Conservation (phyloP, 2,113 vertebrate genomes). For the Triplophysa tibetana region DNA sequence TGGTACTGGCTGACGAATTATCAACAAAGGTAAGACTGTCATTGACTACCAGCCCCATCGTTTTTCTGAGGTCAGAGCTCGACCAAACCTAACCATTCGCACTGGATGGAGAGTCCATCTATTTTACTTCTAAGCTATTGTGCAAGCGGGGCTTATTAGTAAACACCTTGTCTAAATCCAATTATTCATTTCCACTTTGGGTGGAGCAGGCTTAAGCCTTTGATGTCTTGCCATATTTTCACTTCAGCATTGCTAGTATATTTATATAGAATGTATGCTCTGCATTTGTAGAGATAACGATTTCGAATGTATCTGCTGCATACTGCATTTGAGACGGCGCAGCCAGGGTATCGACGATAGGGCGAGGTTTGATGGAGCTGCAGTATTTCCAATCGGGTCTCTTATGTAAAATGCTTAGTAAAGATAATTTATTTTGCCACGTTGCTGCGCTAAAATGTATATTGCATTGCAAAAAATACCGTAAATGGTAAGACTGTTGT, state of each 20-base stretch:
- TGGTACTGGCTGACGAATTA: slow-evolving; percentile 61
- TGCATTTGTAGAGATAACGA: background rate
- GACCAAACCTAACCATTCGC: background rate
- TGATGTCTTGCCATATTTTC: background rate
- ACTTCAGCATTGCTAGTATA: background rate
- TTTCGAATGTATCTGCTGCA: slow-evolving; percentile 18
- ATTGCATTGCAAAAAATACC: background rate
- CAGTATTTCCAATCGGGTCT: slow-evolving; percentile 38
- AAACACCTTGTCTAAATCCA: slow-evolving; percentile 7
- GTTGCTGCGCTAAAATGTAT: slow-evolving; percentile 34
- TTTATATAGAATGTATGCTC: background rate
- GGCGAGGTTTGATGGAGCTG: slow-evolving; percentile 45
- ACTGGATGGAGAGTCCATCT: background rate
- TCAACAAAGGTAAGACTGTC: slow-evolving; percentile 71
- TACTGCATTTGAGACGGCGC: slow-evolving; percentile 12
- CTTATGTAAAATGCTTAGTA: slow-evolving; percentile 46
- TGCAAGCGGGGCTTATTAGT: background rate
- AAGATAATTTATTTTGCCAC: slow-evolving; percentile 34
- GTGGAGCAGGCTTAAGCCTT: background rate
- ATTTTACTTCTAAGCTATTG: background rate
- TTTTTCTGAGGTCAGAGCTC: slow-evolving; percentile 29
- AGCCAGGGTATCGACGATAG: slow-evolving; percentile 27
- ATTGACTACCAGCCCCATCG: slow-evolving; percentile 11
- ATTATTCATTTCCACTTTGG: slow-evolving; percentile 16
- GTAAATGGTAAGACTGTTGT: background rate